Evolutionary conservation across 2,888 invertebrate species (phyloP).

Genomic region (Agrochola lychnidis): DNA sequence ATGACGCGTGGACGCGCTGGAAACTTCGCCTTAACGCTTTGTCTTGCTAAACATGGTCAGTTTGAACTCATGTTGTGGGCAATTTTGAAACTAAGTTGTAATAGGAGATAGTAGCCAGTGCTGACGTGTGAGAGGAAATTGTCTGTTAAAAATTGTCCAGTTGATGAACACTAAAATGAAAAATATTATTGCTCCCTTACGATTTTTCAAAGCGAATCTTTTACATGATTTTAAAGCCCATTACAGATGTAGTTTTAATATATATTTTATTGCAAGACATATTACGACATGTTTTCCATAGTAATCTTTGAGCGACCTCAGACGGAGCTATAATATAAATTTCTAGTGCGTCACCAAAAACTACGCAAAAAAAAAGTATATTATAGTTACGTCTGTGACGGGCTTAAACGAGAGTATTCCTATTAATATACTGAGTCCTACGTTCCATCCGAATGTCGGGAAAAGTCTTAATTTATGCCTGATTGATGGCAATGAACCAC

Average conservation of each 20-base stretch:
- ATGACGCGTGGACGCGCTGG: conserved; percentile 72
- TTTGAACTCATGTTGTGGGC: conserved; percentile 37
- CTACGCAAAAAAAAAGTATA: no score
- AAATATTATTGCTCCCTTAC: no score
- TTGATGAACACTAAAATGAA: no score
- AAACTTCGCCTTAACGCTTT: conserved; percentile 72
- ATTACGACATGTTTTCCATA: no score
- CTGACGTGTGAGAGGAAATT: neutral
- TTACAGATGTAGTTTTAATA: no score
- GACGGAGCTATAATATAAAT: no score
- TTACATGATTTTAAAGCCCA: neutral
- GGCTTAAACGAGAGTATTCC: neutral
- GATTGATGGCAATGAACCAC: neutral
- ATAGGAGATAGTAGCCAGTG: neutral
- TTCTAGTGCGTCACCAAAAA: no score
- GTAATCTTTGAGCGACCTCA: no score
- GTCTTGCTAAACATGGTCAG: conserved; percentile 53
- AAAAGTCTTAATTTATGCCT: neutral
- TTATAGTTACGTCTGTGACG: no score
- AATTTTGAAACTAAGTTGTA: conserved; percentile 45
- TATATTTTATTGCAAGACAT: no score
- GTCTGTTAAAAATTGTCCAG: no score
- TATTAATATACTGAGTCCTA: neutral
- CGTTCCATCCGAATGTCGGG: neutral
- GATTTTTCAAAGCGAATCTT: neutral